These are phyloP conservation scores for Telmatochromis bifrenatus DNA, from an alignment of 2,113 vertebrate species.

Conservation along the genomic window DNA sequence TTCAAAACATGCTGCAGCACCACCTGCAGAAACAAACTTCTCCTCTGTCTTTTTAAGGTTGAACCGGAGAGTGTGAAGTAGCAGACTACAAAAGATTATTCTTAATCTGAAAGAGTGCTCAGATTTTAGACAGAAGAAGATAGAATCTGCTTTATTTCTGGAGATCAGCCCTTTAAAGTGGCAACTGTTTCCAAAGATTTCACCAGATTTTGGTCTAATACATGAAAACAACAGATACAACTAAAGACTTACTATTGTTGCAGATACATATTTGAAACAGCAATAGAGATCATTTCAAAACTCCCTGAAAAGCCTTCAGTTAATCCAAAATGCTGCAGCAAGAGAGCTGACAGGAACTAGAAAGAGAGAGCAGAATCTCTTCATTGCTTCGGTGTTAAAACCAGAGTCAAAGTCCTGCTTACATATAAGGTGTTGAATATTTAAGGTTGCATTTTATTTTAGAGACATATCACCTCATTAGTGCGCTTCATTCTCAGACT, in stretches of 20 bases:
- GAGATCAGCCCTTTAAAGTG: not conserved
- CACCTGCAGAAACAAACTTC: not conserved
- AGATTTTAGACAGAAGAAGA: not conserved
- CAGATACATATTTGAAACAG: not conserved
- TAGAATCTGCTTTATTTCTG: not conserved
- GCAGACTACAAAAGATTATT: not conserved
- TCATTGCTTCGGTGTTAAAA: too few species aligned
- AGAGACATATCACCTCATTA: not conserved
- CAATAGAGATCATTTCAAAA: not conserved
- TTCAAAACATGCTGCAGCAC: not conserved
- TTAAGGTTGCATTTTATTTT: not conserved
- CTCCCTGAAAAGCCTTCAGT: not conserved
- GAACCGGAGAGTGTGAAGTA: not conserved
- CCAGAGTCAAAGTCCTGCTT: too few species aligned
- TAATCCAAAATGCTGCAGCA: too few species aligned
- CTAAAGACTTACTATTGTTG: not conserved
- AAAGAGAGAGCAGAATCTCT: too few species aligned
- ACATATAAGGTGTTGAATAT: not conserved
- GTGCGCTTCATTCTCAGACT: accelerated
- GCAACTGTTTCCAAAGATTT: not conserved
- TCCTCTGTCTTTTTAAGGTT: not conserved
- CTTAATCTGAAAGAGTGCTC: not conserved
- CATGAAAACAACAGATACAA: not conserved
- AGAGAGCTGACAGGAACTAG: too few species aligned
- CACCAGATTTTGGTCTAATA: not conserved